phyloP scores from a whole-genome alignment of 2,113 vertebrate genomes.

The Choloepus hoffmanni region DNA sequence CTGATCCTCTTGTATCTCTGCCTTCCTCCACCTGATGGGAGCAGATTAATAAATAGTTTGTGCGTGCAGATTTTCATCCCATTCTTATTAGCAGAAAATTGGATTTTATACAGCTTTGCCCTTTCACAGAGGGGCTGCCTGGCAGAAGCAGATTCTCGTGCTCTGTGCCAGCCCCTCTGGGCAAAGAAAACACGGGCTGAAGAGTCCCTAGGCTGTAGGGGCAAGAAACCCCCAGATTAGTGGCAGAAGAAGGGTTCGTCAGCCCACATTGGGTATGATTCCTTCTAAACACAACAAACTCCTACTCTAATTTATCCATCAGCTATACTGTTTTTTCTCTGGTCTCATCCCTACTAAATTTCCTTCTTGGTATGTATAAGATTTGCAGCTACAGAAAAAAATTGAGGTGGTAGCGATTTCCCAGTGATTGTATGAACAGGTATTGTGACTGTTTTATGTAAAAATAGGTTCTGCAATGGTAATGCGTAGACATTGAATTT shows the following conservation, averaged over 20 bases:
- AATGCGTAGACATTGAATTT: neutral
- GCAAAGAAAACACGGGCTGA: neutral
- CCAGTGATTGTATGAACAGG: neutral
- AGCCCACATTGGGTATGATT: fast-evolving
- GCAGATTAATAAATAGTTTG: neutral
- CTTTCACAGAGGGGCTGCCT: neutral
- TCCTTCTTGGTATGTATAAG: neutral
- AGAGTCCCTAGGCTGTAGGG: neutral
- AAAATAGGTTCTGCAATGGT: neutral
- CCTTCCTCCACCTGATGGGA: neutral
- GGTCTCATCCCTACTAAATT: neutral
- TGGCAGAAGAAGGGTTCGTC: neutral
- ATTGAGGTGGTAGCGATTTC: neutral
- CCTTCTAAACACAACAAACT: neutral
- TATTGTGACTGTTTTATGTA: neutral
- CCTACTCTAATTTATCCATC: no score
- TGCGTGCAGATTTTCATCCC: neutral
- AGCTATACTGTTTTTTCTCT: neutral
- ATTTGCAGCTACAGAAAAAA: neutral
- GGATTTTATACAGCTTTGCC: neutral
- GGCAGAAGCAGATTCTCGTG: neutral
- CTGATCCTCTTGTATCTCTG: neutral
- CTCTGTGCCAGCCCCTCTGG: neutral
- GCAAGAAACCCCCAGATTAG: neutral
- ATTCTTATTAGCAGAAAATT: neutral